Conservation (phyloP, 1,140 invertebrate species). For the Drosophila elegans region DNA sequence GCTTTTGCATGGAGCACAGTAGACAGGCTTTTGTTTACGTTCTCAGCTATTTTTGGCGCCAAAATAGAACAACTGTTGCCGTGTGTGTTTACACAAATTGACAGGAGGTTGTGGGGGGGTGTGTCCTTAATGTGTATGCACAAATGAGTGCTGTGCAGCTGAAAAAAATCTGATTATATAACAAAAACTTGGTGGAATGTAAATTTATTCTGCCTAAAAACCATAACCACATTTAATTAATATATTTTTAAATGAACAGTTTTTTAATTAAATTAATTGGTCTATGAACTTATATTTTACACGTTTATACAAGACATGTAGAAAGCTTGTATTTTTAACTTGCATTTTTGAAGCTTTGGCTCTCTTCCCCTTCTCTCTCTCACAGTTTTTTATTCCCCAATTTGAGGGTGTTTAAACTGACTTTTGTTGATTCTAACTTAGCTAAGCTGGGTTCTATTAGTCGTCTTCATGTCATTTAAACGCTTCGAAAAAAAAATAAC, state of each 20-base stretch:
- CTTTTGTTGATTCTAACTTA: conserved; percentile 17
- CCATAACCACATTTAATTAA: too few species aligned
- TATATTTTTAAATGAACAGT: neutral
- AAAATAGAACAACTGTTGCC: conserved; percentile 77
- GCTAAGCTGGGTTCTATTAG: conserved; percentile 2
- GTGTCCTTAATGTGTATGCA: conserved; percentile 6
- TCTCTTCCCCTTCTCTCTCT: neutral
- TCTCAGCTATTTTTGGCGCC: conserved; percentile 77
- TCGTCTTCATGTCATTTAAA: neutral
- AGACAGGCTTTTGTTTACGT: conserved; percentile 57
- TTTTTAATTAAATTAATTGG: neutral
- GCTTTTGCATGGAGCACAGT: conserved; percentile 16
- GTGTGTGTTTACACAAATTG: conserved; percentile 28
- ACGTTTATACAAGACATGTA: neutral
- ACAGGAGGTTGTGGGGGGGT: neutral
- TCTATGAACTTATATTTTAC: neutral
- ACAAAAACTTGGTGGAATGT: neutral
- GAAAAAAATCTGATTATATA: neutral
- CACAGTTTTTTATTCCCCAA: neutral
- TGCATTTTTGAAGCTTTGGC: conserved; percentile 3
- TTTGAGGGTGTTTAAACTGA: conserved; percentile 14
- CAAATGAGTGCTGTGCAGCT: neutral
- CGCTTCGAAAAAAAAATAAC: neutral
- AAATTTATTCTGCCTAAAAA: too few species aligned
- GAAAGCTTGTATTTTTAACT: conserved; percentile 2